phyloP scores from a whole-genome alignment of 2,113 vertebrate species.

The Sinocyclocheilus rhinocerous region DNA sequence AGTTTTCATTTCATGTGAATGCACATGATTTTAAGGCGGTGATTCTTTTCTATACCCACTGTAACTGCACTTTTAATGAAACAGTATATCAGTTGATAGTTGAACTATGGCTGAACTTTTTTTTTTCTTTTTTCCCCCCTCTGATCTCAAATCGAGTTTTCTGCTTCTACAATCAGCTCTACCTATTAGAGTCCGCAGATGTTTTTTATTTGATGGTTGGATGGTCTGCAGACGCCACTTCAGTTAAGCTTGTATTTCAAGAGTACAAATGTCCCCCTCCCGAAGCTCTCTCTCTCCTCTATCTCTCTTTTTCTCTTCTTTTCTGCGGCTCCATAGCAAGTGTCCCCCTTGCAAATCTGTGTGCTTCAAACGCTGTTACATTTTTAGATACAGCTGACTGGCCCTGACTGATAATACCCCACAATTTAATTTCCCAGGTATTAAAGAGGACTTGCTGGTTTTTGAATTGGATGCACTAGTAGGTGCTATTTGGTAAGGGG shows the following conservation, averaged over 20 bases:
- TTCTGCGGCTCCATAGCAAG: conserved; percentile 57
- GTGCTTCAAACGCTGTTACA: conserved; percentile 62
- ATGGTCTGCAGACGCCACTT: conserved; percentile 69
- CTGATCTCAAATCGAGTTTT: not conserved
- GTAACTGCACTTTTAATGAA: not conserved
- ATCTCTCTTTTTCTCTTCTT: conserved; percentile 36
- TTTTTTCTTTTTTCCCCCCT: not conserved
- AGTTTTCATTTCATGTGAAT: not conserved
- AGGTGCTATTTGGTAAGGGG: conserved; percentile 61
- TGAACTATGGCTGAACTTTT: not conserved
- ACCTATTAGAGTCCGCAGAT: conserved; percentile 46
- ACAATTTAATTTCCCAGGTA: conserved; percentile 74
- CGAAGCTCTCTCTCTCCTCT: no score
- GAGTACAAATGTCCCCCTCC: no score
- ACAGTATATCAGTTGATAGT: not conserved
- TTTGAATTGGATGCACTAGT: conserved; percentile 70
- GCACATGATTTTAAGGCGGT: not conserved
- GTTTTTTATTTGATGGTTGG: conserved; percentile 72
- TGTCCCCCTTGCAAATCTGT: conserved; percentile 61
- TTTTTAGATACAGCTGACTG: conserved; percentile 72
- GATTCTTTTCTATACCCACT: no score
- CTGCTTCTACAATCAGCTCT: conserved; percentile 36
- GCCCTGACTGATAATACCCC: conserved; percentile 70
- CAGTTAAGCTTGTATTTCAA: conserved; percentile 72
- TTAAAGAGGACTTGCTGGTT: conserved; percentile 72